Evolutionary conservation across 2,888 invertebrate species (phyloP), one percentile per base, ranked within the genome.

Genomic region (Choristoneura rosaceana): DNA sequence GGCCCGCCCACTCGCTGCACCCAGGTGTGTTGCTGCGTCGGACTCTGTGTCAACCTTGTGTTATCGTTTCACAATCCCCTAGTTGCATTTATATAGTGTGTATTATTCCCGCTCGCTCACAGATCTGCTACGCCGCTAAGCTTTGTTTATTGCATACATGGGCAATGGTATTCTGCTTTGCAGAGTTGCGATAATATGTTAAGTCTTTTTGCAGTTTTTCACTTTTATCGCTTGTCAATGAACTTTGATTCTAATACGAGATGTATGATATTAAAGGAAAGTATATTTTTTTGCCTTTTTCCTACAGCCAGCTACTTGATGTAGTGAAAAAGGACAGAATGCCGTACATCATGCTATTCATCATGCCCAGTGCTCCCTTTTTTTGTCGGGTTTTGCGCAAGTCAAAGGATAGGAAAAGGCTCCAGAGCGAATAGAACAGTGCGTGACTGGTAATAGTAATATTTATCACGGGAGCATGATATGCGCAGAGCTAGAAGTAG

Each of bases 1-100:
- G 80, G 81, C 84, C 87, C 90, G 85, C 92, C 90, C 88, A 90
- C 91, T 84, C 83, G 79, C 82, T 87, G 87, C 88, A 87, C 87
- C 90, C 90, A 90, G 90, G 89, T 90, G 90, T 83, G 86, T 85
- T 80, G 78, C 73, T 69, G 73, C 70, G 69, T 74, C 69, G 61
- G 65, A 76, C 74, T 71, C 78, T 78, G 74, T 83, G 87, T 84
- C 89, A 87, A 86, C 85, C 82, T 84, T 80, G 81, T 77, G 81
- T 83, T 83, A 83, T 83, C 82, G 78, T 84, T 84, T 81, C 84
- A 80, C 84, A 86, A 86, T 82, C 77, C 74, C 74, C 77, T 79
- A 80, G 79, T 80, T 80, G 78, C 79, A 80, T 80, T 82, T 78
- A 78, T 76, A 79, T 81, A 76, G 61, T 45, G 47, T 74, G 61